Evolutionary conservation across 1,140 invertebrate species (phyloP), one percentile per base, ranked within the genome.

Genomic region (Drosophila grimshawi): DNA sequence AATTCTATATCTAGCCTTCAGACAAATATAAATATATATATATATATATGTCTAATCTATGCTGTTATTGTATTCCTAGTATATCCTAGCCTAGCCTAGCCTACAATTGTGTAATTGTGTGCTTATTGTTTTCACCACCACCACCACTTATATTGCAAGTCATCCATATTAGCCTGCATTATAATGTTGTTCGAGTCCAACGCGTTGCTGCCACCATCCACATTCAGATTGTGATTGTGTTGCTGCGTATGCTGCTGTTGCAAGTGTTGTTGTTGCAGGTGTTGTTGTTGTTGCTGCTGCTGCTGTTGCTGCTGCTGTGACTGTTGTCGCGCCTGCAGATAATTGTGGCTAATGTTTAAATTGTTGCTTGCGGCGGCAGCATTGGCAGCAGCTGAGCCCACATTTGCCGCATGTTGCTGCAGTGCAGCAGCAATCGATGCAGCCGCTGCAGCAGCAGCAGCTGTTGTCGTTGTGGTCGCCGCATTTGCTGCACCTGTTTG

Each of bases 131-230:
- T 92, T 92, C 90, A 92, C 90, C 90, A 92, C 90, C 90, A 92
- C 90, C 90, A 92, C 90, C 90, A 92, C 72, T 92, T 92, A 92
- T 92, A 92, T 74, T 92, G 90, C 82, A 92, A 79, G 67, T 92
- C 90, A 73, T 92, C 90, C 81, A 92, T 91, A 78, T 92, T 92
- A 41, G 86, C 90, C 76, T 91, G 89, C 89, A 91, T 91, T 67
- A 91, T 91, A 57, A 91, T 91, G 70, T 91, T 91, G 75, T 91
- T 91, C 37, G 89, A 57, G 70, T 82, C 83, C 7, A 82, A 66
- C 46, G 60, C 45, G 33, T 52, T 74, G 60, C 59, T 69, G 60
- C 76, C 71, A 52, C 76, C 71, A 39, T 75, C 73, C 52, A 86
- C 76, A 73, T 88, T 85, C 10, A 86, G 61, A 72, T 86, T 90